These are phyloP conservation scores for Vidua macroura DNA, from an alignment of 2,113 vertebrate species.

Conservation along the genomic window DNA sequence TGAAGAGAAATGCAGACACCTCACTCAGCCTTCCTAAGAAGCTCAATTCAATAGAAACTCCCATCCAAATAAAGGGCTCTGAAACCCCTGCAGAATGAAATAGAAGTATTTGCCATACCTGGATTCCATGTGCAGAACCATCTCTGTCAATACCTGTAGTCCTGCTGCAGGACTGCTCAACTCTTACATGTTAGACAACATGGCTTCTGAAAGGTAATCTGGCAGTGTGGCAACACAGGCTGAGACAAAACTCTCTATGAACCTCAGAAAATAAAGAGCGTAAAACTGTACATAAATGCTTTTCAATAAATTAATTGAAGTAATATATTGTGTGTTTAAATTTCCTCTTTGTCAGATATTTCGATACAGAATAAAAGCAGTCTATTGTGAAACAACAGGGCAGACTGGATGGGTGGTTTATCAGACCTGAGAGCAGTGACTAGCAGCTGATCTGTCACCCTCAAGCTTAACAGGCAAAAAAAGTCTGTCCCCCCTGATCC, in stretches of 20 bases:
- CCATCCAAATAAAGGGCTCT: not conserved
- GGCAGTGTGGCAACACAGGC: not conserved
- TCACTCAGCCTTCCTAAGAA: not conserved
- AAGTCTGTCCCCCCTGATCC: not conserved
- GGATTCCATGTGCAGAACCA: not conserved
- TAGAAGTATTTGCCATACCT: not conserved
- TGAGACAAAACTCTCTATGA: not conserved
- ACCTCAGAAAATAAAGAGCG: not conserved
- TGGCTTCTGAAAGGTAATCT: not conserved
- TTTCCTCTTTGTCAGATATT: not conserved
- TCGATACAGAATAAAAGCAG: not conserved
- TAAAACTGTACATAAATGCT: not conserved
- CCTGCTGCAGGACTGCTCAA: not conserved
- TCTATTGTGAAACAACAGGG: not conserved
- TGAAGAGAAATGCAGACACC: not conserved
- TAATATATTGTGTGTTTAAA: not conserved
- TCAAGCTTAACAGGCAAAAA: not conserved
- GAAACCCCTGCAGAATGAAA: not conserved
- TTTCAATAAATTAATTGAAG: not conserved
- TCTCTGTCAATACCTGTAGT: not conserved
- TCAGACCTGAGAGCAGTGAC: not conserved
- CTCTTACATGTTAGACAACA: accelerated
- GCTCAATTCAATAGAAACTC: not conserved
- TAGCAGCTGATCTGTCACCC: not conserved
- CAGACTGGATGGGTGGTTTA: not conserved